Percentiles rank a stretch among this genome's conserved stretches.
phyloP scores from a whole-genome alignment of 2,797 vertebrate species.

The Mastacembelus armatus region DNA sequence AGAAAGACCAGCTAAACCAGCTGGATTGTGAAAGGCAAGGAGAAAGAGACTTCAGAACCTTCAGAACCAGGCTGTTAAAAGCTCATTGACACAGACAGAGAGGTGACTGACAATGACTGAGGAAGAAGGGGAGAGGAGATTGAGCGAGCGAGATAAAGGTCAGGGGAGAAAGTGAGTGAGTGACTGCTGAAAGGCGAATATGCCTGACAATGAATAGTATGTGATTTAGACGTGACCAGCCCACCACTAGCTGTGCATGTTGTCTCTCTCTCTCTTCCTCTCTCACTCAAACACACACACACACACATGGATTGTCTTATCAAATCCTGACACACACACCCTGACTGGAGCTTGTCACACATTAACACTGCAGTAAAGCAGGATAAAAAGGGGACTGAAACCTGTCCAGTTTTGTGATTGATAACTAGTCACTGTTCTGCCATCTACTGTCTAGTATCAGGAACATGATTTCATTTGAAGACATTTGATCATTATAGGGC shows the following conservation, averaged over 20 bases:
- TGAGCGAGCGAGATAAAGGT: conserved; percentile 18
- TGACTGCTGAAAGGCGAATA: conserved; percentile 59
- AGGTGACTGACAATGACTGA: conserved; percentile 13
- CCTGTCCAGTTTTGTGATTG: conserved; percentile 9
- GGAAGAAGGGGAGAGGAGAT: conserved; percentile 9
- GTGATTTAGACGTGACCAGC: conserved; percentile 61
- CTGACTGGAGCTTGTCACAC: conserved; percentile 40
- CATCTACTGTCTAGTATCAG: too few relatives aligned
- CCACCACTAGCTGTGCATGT: conserved; percentile 73
- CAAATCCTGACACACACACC: not conserved
- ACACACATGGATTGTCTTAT: conserved; percentile 27
- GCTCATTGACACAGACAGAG: not conserved
- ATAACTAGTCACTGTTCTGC: not conserved
- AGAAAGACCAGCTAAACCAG: not conserved
- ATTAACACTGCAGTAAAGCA: conserved; percentile 41
- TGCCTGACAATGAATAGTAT: conserved; percentile 72
- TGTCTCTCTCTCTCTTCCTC: conserved; percentile 22
- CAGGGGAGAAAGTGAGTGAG: conserved; percentile 56
- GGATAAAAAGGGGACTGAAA: conserved; percentile 22
- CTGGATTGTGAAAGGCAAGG: not conserved
- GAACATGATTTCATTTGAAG: too few relatives aligned
- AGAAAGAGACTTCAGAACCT: conserved; percentile 2
- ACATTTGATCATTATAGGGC: too few relatives aligned
- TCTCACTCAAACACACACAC: too few relatives aligned
- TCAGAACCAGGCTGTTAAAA: not conserved